These are phyloP conservation scores for Tautogolabrus adspersus DNA, from an alignment of 2,113 vertebrate genomes.

Conservation along the genomic window DNA sequence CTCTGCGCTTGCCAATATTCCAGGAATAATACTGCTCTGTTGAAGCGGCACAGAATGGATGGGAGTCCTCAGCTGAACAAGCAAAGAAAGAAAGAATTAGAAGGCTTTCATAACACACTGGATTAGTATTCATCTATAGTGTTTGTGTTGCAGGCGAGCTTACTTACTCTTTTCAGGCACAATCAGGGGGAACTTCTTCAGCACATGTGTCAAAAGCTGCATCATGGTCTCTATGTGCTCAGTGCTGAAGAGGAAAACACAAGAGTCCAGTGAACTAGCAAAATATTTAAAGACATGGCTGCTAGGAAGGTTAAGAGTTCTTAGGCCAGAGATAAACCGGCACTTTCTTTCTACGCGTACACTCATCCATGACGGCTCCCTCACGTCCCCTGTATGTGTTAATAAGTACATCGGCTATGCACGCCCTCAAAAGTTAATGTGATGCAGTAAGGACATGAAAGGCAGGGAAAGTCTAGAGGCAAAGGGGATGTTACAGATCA, in stretches of 20 bases:
- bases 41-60: conserved; percentile 93
- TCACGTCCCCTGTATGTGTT: too few species aligned
- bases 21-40: conserved; percentile 95
- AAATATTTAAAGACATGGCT: not conserved
- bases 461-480: too few species aligned
- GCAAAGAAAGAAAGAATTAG: conserved; percentile 25
- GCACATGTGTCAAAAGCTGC: conserved; percentile 93
- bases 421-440: too few species aligned
- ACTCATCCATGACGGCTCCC: too few species aligned
- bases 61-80: conserved; percentile 88
- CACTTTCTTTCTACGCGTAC: too few species aligned
- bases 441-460: too few species aligned
- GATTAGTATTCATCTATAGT: not conserved
- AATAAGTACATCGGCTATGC: too few species aligned
- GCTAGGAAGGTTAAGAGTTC: too few species aligned
- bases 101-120: not conserved
- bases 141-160: not conserved
- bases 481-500: too few species aligned
- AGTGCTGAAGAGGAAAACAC: conserved; percentile 81
- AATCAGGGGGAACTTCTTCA: conserved; percentile 96
- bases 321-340: not conserved
- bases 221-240: conserved; percentile 94
- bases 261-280: not conserved
- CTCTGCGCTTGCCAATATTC: conserved; percentile 98
- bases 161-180: conserved; percentile 92